Conservation (phyloP, 2,113 vertebrate species). For the Microtus pennsylvanicus region DNA sequence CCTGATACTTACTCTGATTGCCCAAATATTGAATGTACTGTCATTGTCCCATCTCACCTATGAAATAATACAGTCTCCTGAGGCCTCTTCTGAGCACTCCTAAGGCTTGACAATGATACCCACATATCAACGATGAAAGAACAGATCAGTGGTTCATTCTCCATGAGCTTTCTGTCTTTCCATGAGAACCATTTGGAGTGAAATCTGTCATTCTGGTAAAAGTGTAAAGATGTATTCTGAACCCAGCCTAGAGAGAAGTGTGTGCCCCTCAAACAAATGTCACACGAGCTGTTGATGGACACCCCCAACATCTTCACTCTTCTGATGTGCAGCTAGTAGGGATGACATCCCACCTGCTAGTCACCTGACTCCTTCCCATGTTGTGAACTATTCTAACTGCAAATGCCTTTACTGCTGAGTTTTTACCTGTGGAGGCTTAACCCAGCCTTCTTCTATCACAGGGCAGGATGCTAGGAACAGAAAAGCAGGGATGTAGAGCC, state of each 20-base stretch:
- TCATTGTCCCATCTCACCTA: neutral
- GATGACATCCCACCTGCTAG: neutral
- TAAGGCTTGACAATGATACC: accelerated
- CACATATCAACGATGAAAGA: neutral
- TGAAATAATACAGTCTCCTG: neutral
- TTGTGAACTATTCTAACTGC: neutral
- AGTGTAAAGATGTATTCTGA: neutral
- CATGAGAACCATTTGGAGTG: neutral
- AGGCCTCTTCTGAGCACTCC: neutral
- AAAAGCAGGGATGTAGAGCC: neutral
- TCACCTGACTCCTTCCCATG: neutral
- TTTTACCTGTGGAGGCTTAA: neutral
- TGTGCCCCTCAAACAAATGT: neutral
- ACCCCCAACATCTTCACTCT: neutral
- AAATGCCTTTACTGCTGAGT: neutral
- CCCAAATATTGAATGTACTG: neutral
- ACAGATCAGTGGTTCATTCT: neutral
- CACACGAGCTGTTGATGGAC: accelerated
- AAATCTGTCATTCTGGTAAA: neutral
- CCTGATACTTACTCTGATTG: neutral
- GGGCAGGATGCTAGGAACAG: neutral
- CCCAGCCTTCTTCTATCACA: neutral
- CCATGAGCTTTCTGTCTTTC: too few relatives aligned
- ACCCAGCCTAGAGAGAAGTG: accelerated
- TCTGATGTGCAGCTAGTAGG: neutral